Evolutionary conservation across 2,797 vertebrate species (phyloP), one percentile per base, ranked within the genome.

Genomic region (Spinus olivaceus): DNA sequence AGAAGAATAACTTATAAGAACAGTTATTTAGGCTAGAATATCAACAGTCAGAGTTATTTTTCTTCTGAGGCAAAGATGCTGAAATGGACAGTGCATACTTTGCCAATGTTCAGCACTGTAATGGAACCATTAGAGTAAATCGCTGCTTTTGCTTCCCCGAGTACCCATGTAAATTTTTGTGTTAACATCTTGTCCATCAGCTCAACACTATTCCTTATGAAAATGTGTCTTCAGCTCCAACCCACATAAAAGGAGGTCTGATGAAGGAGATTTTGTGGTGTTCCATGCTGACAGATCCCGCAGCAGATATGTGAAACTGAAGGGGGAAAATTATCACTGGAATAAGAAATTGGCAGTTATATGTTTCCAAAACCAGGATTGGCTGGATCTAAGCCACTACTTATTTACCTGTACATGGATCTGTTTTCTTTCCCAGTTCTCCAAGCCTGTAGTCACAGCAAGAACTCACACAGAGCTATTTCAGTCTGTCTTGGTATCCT

Each of bases 101-200:
- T 81, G 64, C 57, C 88, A 93, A 5, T 70, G 44, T 81, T 87
- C 92, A 81, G 53, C 39, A 24, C 51, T 80, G 65, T 91, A 93
- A 95, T 95, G 84, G 67, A 88, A 61, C 79, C 71, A 92, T 96
- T 93, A 92, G 42, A 74, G 84, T 92, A 95, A 92, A 86, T 96
- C 91, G 90, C 92, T 91, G 37, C 60, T 59, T 91, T 95, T 94
- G 76, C 72, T 92, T 94, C 87, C 91, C 81, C 50, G 82, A 94
- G 85, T 67, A 71, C 28, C 42, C 89, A 81, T 88, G 84, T 81
- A 93, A 94, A 95, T 91, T 63, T 78, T 73, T 86, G 56, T 82
- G 64, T 86, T 92, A 95, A 83, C 10, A 1, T 91, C 72, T 92
- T 7, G 39, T 77, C 69, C 90, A 94, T 90, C 81, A 79, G 41